Base-by-base conservation (phyloP, 2,888 invertebrate genomes). In the Perdita meconis region DNA sequence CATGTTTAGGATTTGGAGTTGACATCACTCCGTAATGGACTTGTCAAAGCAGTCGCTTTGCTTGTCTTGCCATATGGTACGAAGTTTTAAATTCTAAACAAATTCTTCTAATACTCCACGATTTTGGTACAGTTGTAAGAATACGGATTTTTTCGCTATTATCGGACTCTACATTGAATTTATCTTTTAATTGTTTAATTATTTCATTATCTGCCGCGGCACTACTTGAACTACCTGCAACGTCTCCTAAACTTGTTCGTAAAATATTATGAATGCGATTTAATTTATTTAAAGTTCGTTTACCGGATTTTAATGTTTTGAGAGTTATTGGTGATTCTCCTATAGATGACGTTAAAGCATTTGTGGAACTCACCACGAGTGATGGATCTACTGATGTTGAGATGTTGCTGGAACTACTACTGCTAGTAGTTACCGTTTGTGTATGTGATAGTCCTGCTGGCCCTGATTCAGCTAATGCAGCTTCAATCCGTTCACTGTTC, bases 1-100 rank as follows among this genome's bases (percentile, higher is more conserved):
- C 50, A 24, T 50, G 22, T 24, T 50, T 50, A 26, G 24, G 50
- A 50, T 50, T 50, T 50, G 13, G 24, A 24, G 50, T 50, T 24
- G 50, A 24, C 50, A 24, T 26, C 26, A 24, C 4, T 26, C 3
- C 24, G 50, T 50, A 19, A 2, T 50, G 19, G 24, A 4, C 1
- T 50, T 50, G 50, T n/a, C n/a, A n/a, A n/a, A n/a, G n/a, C 24
- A 16, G 0, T n/a, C 40, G n/a, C n/a, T 42, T 30, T 42, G 42
- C 16, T 44, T 42, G 8, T 42, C 6, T 42, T 42, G 42, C 4
- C 42, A 42, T 42, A 16, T 44, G 42, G 1, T 44, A 44, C 8
- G 42, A 16, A 44, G n/a, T 44, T 44, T 44, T 16, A 44, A 44
- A 44, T 44, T 44, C 19, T 6, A 5, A 16, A 19, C 42, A 44